Base-by-base conservation (phyloP, 2,888 invertebrate genomes). In the Therioaphis trifolii region DNA sequence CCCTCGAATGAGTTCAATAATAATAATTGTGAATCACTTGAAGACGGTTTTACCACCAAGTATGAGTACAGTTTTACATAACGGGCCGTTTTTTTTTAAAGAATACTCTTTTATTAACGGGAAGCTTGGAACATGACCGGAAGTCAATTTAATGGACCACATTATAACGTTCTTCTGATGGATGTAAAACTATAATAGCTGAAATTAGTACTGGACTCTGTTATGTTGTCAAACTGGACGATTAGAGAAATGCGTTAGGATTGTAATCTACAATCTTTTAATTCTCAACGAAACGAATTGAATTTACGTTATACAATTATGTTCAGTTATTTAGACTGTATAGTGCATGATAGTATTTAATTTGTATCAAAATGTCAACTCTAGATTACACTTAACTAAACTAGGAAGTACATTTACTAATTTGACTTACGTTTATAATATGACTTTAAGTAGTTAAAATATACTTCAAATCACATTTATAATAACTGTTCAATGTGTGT, bases 31-130 rank as follows among this genome's bases (percentile, higher is more conserved):
- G 63, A 74, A 74, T 82, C 7, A 69, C 27, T 68, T 14, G 78
- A 79, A 68, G 82, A 82, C 61, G 72, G 40, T 43, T n/a, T 82
- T 63, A 15, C 12, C 71, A 35, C 35, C 21, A 14, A 63, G 27
- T 43, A 76, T 61, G 52, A 85, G 55, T 79, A 84, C 72, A 82
- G 79, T 69, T 84, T 74, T 71, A 85, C 74, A 82, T 82, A 82
- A 82, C 82, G 82, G 82, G 27, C 74, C 61, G 24, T 40, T 46
- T 72, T 71, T 71, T 68, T 76, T 43, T 76, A 12, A 66, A n/a
- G 24, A 29, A 21, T 49, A 29, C 63, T 14, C 24, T 40, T 78
- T 78, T 69, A 79, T 78, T 69, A 79, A 79, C 78, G 78, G 78
- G 40, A 79, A 79, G 78, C 27, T 24, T 14, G 3, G 24, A 14